Evolutionary conservation across 2,888 invertebrate species (phyloP).

Genomic region (Sericinus montela): DNA sequence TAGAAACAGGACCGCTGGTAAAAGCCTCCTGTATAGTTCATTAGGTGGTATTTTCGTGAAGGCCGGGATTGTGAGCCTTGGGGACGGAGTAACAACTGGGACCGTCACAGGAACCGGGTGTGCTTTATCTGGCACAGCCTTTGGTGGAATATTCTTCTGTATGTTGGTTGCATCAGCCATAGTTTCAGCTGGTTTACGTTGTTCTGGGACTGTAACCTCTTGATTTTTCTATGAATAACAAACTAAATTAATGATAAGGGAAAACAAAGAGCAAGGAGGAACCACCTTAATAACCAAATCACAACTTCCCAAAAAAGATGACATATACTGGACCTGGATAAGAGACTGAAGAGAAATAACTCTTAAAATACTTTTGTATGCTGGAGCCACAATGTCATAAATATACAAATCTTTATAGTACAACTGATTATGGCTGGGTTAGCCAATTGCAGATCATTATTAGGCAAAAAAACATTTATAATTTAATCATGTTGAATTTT

Average conservation of each 20-base stretch:
- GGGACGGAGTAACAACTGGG: slow-evolving; percentile 28
- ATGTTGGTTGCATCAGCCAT: slow-evolving; percentile 21
- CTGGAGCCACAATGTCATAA: no score
- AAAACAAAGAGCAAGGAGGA: no score
- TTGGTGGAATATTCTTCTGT: slow-evolving; percentile 27
- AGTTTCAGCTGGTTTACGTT: slow-evolving; percentile 33
- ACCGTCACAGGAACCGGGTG: slow-evolving; percentile 30
- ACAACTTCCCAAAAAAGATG: no score
- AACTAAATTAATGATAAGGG: not conserved
- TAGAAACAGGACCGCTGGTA: slow-evolving; percentile 86
- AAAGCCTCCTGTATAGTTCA: slow-evolving; percentile 69
- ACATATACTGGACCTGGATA: no score
- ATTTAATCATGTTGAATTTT: no score
- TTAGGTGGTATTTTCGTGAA: slow-evolving; percentile 64
- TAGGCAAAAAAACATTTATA: no score
- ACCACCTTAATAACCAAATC: no score
- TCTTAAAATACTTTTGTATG: no score
- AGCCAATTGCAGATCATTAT: no score
- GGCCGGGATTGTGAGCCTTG: slow-evolving; percentile 43
- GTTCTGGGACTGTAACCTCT: not conserved
- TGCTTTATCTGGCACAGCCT: slow-evolving; percentile 30
- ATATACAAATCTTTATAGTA: no score
- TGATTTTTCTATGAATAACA: not conserved
- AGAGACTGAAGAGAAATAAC: no score
- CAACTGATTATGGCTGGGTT: no score